Evolutionary conservation across 2,888 invertebrate species (phyloP).

Genomic region (Parnassius smintheus): DNA sequence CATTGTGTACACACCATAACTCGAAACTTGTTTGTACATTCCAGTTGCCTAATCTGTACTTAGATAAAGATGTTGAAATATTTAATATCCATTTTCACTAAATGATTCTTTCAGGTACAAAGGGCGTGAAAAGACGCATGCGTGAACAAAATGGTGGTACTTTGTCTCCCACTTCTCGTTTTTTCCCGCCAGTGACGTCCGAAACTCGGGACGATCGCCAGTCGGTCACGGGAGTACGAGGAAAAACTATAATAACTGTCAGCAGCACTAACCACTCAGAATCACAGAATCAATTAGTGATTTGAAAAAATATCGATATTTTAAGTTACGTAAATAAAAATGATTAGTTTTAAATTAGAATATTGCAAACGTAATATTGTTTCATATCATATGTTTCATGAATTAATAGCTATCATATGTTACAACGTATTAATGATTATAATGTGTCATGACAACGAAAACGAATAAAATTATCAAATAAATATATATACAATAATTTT

Average conservation of each 20-base stretch:
- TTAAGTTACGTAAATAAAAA: slow-evolving; percentile 38
- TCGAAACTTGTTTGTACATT: no score
- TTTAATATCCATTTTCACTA: not conserved
- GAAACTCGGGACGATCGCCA: slow-evolving; percentile 41
- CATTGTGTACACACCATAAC: no score
- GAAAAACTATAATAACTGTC: slow-evolving; percentile 1
- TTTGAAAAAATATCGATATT: slow-evolving; percentile 34
- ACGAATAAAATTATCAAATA: slow-evolving; percentile 45
- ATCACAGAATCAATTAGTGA: slow-evolving; percentile 26
- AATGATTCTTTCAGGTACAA: slow-evolving; percentile 29
- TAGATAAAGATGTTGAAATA: no score
- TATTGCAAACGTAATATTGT: slow-evolving; percentile 32
- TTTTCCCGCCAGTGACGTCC: slow-evolving; percentile 61
- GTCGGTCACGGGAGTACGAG: slow-evolving; percentile 26
- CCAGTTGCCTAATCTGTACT: no score
- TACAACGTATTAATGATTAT: slow-evolving; percentile 57
- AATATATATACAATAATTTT: slow-evolving; percentile 34
- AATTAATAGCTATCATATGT: slow-evolving; percentile 45
- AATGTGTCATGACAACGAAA: slow-evolving; percentile 68
- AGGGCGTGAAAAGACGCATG: slow-evolving; percentile 53
- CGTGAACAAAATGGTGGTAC: slow-evolving; percentile 41
- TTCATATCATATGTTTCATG: slow-evolving; percentile 38
- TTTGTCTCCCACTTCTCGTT: slow-evolving; percentile 39
- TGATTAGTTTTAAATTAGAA: slow-evolving; percentile 48
- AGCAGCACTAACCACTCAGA: slow-evolving; percentile 33